Evolutionary conservation across 2,113 vertebrate species (phyloP).

Genomic region (Lates calcarifer): DNA sequence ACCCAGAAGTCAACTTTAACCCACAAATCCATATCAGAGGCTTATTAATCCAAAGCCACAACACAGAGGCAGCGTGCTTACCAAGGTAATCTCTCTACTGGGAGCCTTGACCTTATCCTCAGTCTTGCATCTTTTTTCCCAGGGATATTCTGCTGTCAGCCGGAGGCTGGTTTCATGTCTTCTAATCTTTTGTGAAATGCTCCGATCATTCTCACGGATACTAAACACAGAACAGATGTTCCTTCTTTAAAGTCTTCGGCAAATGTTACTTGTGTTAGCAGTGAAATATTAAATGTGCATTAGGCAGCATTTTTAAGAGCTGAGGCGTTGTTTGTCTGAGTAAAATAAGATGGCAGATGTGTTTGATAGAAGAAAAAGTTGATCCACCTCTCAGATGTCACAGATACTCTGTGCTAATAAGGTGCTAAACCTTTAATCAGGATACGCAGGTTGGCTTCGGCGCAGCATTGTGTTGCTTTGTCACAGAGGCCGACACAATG

Average conservation of each 20-base stretch:
- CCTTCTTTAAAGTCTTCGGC: slow-evolving; percentile 7
- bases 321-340: background rate
- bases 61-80: slow-evolving; percentile 42
- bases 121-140: slow-evolving; percentile 32
- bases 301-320: background rate
- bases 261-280: background rate
- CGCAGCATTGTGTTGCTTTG: slow-evolving; percentile 21
- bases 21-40: slow-evolving; percentile 53
- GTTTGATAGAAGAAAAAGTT: slow-evolving; percentile 5
- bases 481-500: slow-evolving; percentile 3
- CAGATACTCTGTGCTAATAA: slow-evolving; percentile 14
- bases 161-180: slow-evolving; percentile 35
- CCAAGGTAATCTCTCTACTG: slow-evolving; percentile 52
- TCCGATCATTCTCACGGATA: slow-evolving; percentile 41
- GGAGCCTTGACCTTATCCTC: slow-evolving; percentile 54
- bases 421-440: slow-evolving; percentile 50
- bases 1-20: slow-evolving; percentile 61
- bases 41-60: slow-evolving; percentile 54
- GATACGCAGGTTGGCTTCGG: slow-evolving; percentile 25
- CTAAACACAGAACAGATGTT: slow-evolving; percentile 61
- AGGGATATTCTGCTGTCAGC: slow-evolving; percentile 2
- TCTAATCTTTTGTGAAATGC: slow-evolving; percentile 51
- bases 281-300: background rate
- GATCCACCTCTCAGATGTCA: slow-evolving; percentile 8
- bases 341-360: background rate